Conservation (phyloP, 2,888 invertebrate species). For the Oscheius sp. region DNA sequence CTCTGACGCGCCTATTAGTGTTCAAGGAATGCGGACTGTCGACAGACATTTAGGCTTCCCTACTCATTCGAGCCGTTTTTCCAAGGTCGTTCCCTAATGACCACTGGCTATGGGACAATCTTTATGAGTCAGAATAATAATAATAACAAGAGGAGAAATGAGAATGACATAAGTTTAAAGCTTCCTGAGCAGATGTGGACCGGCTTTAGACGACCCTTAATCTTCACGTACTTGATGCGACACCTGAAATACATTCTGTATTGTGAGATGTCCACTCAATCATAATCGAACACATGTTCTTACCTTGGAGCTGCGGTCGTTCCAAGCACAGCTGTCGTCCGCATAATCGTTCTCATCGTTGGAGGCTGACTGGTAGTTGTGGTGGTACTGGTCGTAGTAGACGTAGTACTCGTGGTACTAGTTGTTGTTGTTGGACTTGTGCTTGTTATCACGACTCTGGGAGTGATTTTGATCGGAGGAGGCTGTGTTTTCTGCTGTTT, state of each 20-base stretch:
- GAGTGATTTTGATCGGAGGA: constrained; percentile 41
- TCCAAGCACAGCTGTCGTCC: constrained; percentile 33
- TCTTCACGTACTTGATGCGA: constrained; percentile 45
- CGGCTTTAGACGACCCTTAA: constrained; percentile 37
- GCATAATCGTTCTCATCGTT: constrained; percentile 37
- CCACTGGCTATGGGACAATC: too few relatives aligned
- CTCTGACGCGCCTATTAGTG: constrained; percentile 9
- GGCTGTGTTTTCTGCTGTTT: constrained; percentile 33
- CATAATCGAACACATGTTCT: neutral
- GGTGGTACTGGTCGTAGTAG: constrained; percentile 43
- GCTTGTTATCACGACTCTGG: constrained; percentile 22
- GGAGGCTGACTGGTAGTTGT: constrained; percentile 6
- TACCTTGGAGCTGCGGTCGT: constrained; percentile 42
- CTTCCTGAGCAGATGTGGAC: constrained; percentile 15
- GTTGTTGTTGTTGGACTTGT: constrained; percentile 43
- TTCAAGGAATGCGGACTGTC: constrained; percentile 15
- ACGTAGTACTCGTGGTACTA: constrained; percentile 39
- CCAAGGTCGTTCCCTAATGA: too few relatives aligned
- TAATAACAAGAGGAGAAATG: constrained; percentile 3
- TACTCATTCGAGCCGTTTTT: too few relatives aligned
- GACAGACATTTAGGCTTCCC: too few relatives aligned
- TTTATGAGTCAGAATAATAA: neutral
- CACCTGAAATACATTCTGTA: constrained; percentile 39
- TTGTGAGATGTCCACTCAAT: neutral
- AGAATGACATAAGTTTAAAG: neutral